These are phyloP conservation scores for Pogonus chalceus DNA, from an alignment of 1,140 invertebrate genomes.

Conservation along the genomic window DNA sequence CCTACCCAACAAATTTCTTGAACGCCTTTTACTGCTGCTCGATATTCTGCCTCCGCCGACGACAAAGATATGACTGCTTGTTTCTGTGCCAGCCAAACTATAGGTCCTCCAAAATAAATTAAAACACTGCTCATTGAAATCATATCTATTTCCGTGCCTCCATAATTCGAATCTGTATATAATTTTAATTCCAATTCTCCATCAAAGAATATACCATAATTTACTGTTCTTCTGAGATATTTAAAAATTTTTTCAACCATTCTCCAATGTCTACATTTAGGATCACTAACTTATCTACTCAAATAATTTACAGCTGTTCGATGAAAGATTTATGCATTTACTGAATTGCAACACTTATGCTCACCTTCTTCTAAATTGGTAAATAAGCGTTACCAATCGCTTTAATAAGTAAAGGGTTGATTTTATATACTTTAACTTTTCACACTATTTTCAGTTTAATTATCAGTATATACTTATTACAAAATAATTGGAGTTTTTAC, in stretches of 20 bases:
- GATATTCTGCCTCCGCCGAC: background rate
- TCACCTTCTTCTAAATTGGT: no score
- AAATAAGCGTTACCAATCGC: no score
- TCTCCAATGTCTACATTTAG: constrained; percentile 23
- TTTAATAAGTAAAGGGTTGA: no score
- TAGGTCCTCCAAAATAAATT: constrained; percentile 17
- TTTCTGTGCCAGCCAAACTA: constrained; percentile 16
- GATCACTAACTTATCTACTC: constrained; percentile 24
- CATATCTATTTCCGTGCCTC: constrained; percentile 12
- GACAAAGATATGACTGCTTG: background rate
- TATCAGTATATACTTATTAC: no score
- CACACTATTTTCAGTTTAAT: no score
- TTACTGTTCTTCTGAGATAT: constrained; percentile 18
- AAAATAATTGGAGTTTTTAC: no score
- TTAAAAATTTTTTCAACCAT: constrained; percentile 27
- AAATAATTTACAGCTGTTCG: constrained; percentile 30
- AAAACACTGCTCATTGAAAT: constrained; percentile 20
- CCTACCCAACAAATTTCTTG: background rate
- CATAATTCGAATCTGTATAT: constrained; percentile 21
- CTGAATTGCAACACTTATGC: no score
- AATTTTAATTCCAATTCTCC: constrained; percentile 13
- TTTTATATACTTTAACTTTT: no score
- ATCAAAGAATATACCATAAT: constrained; percentile 19
- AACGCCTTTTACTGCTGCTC: background rate
- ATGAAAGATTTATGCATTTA: no score